Evolutionary conservation across 1,140 invertebrate genomes (phyloP).

Genomic region (Propsilocerus akamusi): DNA sequence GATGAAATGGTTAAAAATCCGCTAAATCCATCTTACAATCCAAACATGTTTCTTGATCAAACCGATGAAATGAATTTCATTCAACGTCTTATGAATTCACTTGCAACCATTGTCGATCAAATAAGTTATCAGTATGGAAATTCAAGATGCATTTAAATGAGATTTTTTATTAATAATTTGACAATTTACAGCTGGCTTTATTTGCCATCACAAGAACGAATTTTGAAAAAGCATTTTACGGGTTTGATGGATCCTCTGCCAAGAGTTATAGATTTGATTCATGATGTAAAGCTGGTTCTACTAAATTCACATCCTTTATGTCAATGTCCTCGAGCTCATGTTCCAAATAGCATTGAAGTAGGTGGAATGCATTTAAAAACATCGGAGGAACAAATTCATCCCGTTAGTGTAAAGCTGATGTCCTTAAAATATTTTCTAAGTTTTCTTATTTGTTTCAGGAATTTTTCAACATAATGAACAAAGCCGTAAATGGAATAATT

Average conservation of each 20-base stretch:
- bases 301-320: slow-evolving; percentile 39
- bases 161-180: background rate
- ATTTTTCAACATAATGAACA: slow-evolving; percentile 30
- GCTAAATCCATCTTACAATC: slow-evolving; percentile 35
- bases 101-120: slow-evolving; percentile 20
- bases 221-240: slow-evolving; percentile 19
- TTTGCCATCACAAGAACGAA: slow-evolving; percentile 19
- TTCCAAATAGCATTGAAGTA: slow-evolving; percentile 35
- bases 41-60: slow-evolving; percentile 32
- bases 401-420: background rate
- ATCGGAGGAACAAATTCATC: background rate
- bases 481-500: slow-evolving; percentile 31
- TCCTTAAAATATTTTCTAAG: background rate
- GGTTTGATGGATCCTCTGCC: slow-evolving; percentile 18
- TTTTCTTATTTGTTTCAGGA: slow-evolving; percentile 9
- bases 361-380: slow-evolving; percentile 24
- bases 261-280: slow-evolving; percentile 28
- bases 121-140: slow-evolving; percentile 15
- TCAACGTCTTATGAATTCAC: slow-evolving; percentile 32
- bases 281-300: slow-evolving; percentile 36
- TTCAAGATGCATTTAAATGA: slow-evolving; percentile 6
- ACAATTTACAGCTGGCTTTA: slow-evolving; percentile 16
- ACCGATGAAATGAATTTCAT: slow-evolving; percentile 34
- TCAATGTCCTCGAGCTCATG: slow-evolving; percentile 34
- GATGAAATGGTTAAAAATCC: slow-evolving; percentile 39